A percentile compares a stretch with the other conserved stretches of the same genome.
These are phyloP conservation scores for Sarcophaga rosellei DNA, from an alignment of 2,888 invertebrate genomes.

Conservation along the genomic window DNA sequence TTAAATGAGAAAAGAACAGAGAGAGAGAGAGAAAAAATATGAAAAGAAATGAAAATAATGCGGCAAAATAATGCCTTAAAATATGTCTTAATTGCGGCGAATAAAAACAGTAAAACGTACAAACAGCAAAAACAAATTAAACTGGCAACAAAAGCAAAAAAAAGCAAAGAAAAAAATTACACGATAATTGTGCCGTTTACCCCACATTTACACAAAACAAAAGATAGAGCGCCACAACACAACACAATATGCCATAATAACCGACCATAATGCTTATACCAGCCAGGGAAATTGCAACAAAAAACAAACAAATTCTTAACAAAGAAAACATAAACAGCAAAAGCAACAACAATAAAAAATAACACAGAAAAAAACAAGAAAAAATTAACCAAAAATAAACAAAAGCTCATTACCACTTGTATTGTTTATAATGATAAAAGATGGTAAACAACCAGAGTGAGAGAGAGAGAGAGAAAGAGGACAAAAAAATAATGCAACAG, in stretches of 20 bases:
- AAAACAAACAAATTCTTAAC: no score
- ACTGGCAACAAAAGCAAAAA: no score
- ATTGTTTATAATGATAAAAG: constrained; percentile 21
- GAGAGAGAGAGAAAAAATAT: no score
- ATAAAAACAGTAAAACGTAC: not conserved
- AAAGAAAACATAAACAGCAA: not conserved
- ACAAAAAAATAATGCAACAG: constrained; percentile 8
- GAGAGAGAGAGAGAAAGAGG: not conserved
- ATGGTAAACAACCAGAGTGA: no score
- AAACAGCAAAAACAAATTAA: no score
- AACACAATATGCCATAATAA: constrained; percentile 39
- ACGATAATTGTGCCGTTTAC: constrained; percentile 19
- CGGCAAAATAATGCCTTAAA: constrained; percentile 19
- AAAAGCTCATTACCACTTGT: constrained; percentile 42
- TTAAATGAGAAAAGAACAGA: constrained; percentile 7
- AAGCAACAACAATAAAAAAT: constrained; percentile 1
- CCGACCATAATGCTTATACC: constrained; percentile 9
- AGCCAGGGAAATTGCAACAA: not conserved
- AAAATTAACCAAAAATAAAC: not conserved
- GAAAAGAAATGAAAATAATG: no score
- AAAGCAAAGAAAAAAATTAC: not conserved
- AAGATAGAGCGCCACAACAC: not conserved
- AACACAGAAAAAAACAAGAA: not conserved
- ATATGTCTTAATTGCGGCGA: constrained; percentile 20
- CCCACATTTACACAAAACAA: not conserved